These are phyloP conservation scores for Chydorus sphaericus DNA, from an alignment of 2,888 invertebrate genomes.

Conservation along the genomic window DNA sequence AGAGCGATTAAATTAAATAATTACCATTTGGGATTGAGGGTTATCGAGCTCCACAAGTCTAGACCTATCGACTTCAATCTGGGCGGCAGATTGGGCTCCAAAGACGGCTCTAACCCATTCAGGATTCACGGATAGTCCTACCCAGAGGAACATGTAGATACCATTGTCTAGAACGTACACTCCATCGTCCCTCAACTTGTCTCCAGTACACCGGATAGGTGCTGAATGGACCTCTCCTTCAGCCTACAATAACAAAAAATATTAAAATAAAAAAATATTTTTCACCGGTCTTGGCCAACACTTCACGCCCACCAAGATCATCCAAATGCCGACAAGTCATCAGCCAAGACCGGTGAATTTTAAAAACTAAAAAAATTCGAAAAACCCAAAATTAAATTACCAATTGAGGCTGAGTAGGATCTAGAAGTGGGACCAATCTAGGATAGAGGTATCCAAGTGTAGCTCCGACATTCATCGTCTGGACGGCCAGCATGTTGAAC, in stretches of 20 bases:
- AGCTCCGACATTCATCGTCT: slow-evolving; percentile 68
- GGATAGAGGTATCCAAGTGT: slow-evolving; percentile 87
- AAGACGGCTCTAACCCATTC: slow-evolving; percentile 79
- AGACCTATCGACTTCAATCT: slow-evolving; percentile 64
- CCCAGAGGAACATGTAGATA: slow-evolving; percentile 87
- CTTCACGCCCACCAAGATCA: too few species aligned
- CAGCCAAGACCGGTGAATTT: too few species aligned
- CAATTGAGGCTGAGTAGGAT: too few species aligned
- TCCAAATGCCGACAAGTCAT: too few species aligned
- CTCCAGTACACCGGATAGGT: slow-evolving; percentile 68
- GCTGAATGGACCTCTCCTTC: slow-evolving; percentile 38
- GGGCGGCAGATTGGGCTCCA: slow-evolving; percentile 67
- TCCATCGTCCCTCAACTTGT: slow-evolving; percentile 72
- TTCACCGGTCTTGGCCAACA: too few species aligned
- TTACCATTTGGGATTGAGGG: slow-evolving; percentile 52
- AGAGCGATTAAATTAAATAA: too few species aligned
- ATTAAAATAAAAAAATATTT: too few species aligned
- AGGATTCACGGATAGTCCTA: slow-evolving; percentile 61
- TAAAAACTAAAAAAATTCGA: too few species aligned
- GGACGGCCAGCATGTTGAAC: slow-evolving; percentile 78
- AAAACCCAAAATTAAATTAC: too few species aligned
- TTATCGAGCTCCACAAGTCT: slow-evolving; percentile 62
- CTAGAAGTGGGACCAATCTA: slow-evolving; percentile 66
- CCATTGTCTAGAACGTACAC: slow-evolving; percentile 92
- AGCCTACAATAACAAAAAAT: too few species aligned